Evolutionary conservation across 2,888 invertebrate species (phyloP), one percentile per base, ranked within the genome.

Genomic region (Lycocerus yunnanus): DNA sequence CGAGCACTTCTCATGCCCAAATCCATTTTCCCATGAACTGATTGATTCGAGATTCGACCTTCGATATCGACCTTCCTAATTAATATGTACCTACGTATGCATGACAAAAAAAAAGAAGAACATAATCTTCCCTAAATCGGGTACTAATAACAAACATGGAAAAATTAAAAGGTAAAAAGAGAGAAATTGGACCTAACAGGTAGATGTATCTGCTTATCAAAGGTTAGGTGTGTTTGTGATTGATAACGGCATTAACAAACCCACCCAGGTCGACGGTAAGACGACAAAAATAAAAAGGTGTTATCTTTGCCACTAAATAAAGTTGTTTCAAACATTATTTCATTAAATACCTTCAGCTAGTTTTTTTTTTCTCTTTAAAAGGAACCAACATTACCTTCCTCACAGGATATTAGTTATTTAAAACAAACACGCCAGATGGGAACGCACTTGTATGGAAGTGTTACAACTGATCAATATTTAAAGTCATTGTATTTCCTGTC

Each of bases 221-320:
- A 71, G 68, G 68, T 60, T 69, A 72, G 77, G 77, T 78, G 78
- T 80, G 75, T 80, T 79, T 79, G 80, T 80, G 79, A 80, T 80
- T 80, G 80, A 80, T 80, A 80, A 80, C 79, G 78, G 72, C 71
- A 74, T 76, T 74, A 77, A 72, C 74, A 71, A 71, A 77, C 80
- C 81, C 81, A 81, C 81, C 81, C 81, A 81, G 71, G 81, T 78
- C 74, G 81, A 79, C 69, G 67, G 67, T 63, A 66, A 58, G 65
- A 58, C 73, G 60, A 71, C 69, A 66, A 69, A 72, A 75, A 72
- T 69, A 75, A 71, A 74, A 60, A 75, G 65, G 72, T 70, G 72
- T 73, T 76, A 73, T 73, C 76, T 76, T 24, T 67, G 69, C 67
- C 72, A 71, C 73, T 71, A 76, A 76, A 76, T 76, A 76, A 73